Conservation (phyloP, 2,113 vertebrate species). For the Alethe diademata region DNA sequence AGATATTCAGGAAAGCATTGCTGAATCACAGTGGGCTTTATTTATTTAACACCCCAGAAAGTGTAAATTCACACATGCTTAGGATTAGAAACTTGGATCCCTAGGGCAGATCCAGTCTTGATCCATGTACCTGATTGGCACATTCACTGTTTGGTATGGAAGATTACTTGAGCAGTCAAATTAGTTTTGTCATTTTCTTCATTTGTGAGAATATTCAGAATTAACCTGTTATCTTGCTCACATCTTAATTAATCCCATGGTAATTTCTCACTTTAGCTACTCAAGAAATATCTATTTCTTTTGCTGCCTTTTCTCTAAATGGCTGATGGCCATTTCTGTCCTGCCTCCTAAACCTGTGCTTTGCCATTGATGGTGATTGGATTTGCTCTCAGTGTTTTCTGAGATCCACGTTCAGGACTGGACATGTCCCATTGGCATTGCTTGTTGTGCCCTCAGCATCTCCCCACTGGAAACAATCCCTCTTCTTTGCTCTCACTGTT, state of each 20-base stretch:
- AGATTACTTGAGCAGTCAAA: neutral
- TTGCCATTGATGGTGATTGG: neutral
- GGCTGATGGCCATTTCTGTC: neutral
- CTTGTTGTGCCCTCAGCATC: neutral
- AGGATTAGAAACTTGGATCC: neutral
- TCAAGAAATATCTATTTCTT: neutral
- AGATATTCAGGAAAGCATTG: neutral
- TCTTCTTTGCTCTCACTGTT: neutral
- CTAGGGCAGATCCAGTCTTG: neutral
- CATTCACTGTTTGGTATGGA: neutral
- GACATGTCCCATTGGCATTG: neutral
- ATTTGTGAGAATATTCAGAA: neutral
- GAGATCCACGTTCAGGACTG: neutral
- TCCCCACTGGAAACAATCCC: neutral
- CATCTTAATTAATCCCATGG: neutral
- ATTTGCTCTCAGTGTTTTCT: neutral
- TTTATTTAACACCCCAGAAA: neutral
- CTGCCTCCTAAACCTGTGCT: neutral
- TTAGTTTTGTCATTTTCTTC: neutral
- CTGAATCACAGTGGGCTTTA: neutral
- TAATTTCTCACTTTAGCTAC: neutral
- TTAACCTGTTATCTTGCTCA: neutral
- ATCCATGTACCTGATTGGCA: neutral
- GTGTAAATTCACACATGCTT: neutral
- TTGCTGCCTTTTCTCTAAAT: neutral